Conservation (phyloP, 37 sponge, comb jelly and placozoan genomes). For the Cladorhizidae sp. region DNA sequence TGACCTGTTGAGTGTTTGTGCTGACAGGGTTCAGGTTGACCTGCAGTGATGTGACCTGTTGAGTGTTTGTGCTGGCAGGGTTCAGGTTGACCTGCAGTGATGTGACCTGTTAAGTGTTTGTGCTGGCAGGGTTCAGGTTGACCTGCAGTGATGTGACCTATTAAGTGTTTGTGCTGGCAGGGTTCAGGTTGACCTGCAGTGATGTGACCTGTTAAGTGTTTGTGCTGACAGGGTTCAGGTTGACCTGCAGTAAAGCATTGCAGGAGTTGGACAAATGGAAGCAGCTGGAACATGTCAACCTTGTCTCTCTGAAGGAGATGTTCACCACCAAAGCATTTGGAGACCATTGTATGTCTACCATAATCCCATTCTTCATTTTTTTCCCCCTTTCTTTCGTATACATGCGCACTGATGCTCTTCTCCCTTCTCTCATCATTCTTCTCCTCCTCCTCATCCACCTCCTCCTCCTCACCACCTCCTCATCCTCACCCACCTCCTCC, state of each 20-base stretch:
- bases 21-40: too few species aligned
- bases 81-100: too few species aligned
- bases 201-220: slow-evolving; percentile 1
- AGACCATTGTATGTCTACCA: slow-evolving; percentile 60
- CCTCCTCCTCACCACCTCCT: not conserved
- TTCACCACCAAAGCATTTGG: slow-evolving; percentile 91
- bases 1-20: too few species aligned
- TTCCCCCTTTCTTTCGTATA: not conserved
- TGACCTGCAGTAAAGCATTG: slow-evolving; percentile 60
- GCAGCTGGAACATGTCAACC: slow-evolving; percentile 60
- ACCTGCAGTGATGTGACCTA: too few species aligned
- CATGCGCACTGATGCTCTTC: not conserved
- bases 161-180: too few species aligned
- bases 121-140: too few species aligned
- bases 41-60: too few species aligned
- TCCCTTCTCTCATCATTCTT: not conserved
- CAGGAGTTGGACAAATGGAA: slow-evolving; percentile 74
- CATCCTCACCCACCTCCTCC: not conserved
- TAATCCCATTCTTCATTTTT: not conserved
- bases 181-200: too few species aligned
- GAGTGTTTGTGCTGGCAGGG: too few species aligned
- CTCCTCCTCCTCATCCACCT: slow-evolving; percentile 2
- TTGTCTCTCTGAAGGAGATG: slow-evolving; percentile 77
- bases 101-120: too few species aligned
- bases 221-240: slow-evolving; percentile 52